Conservation (phyloP, 1,140 invertebrate genomes). For the Leptestheria dahalacensis region DNA sequence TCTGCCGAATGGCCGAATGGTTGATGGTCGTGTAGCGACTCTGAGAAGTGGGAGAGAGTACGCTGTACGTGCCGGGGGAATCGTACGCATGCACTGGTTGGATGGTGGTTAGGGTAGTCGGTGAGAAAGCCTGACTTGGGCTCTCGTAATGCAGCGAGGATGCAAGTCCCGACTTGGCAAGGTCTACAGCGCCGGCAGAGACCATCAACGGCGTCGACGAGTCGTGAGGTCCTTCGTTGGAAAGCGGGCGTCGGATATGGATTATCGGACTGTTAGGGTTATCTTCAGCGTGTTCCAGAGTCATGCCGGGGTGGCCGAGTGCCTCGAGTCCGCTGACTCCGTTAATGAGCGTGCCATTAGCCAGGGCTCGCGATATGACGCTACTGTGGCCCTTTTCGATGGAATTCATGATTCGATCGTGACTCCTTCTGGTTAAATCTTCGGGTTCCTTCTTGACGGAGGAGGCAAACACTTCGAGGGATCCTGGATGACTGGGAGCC, state of each 20-base stretch:
- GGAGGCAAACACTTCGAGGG: conserved; percentile 1
- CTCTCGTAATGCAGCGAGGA: conserved; percentile 8
- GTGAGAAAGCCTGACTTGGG: not conserved
- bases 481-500: conserved; percentile 36
- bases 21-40: conserved; percentile 28
- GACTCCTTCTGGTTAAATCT: conserved; percentile 37
- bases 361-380: conserved; percentile 18
- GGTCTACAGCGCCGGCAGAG: not conserved
- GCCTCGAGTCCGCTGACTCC: conserved; percentile 1
- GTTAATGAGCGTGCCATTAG: conserved; percentile 20
- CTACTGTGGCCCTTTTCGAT: conserved; percentile 33
- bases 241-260: conserved; percentile 1
- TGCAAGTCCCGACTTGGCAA: not conserved
- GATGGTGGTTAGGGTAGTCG: conserved; percentile 7
- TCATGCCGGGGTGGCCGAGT: not conserved
- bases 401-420: conserved; percentile 30
- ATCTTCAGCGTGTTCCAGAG: not conserved
- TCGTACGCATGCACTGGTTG: conserved; percentile 10
- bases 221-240: not conserved
- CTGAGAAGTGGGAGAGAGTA: conserved; percentile 32
- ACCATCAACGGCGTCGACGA: not conserved
- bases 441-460: conserved; percentile 46
- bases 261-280: not conserved
- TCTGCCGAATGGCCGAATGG: conserved; percentile 22
- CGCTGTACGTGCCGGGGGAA: conserved; percentile 2